A percentile compares a stretch with the other conserved stretches of the same genome.
Evolutionary conservation across 2,113 vertebrate species (phyloP).

Genomic region (Podilymbus podiceps): DNA sequence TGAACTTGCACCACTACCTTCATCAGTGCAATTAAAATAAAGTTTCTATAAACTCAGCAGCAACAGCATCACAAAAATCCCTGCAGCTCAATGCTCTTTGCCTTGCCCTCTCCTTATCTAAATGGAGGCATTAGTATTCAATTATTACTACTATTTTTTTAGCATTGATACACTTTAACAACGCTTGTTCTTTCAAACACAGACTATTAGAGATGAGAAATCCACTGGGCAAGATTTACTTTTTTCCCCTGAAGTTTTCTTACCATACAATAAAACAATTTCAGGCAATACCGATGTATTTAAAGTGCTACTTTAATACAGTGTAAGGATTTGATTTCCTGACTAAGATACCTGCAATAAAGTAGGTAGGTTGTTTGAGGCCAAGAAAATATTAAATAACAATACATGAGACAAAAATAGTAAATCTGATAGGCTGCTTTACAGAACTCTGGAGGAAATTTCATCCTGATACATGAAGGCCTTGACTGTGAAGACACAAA

Average conservation of each 20-base stretch:
- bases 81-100: background rate
- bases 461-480: rapidly evolving
- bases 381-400: background rate
- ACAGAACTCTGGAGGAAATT: background rate
- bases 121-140: background rate
- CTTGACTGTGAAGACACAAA: background rate
- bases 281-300: rapidly evolving
- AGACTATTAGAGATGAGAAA: background rate
- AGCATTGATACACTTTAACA: background rate
- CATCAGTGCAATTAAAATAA: background rate
- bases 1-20: background rate
- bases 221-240: background rate
- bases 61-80: background rate
- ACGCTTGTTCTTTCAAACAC: background rate
- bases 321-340: background rate
- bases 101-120: background rate
- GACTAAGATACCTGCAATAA: background rate
- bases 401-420: background rate
- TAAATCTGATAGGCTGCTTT: background rate
- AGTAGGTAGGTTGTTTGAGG: background rate
- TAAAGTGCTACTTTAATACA: background rate
- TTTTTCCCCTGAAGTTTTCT: background rate
- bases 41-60: background rate
- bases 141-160: background rate
- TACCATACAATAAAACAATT: background rate